Base-by-base conservation (phyloP, 2,888 invertebrate species). In the Heliconius sara region DNA sequence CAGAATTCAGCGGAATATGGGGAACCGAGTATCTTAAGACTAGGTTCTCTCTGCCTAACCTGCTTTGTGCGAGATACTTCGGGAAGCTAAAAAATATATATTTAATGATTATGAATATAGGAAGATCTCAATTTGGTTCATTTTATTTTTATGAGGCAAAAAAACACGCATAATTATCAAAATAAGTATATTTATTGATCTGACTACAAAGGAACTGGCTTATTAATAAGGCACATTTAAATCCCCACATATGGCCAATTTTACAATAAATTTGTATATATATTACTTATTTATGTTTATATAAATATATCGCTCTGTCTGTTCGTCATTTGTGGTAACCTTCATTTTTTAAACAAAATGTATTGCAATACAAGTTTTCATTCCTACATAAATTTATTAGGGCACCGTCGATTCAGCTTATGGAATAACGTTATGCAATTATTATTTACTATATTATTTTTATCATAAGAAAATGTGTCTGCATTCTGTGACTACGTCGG, bases 351-450 rank as follows among this genome's bases (percentile, higher is more conserved):
- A 47, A 10, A 10, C 39, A 68, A 39, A 65, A 7, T 19, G n/a
- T 39, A 39, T 39, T 22, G n/a, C 16, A 63, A 72, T 72, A 81
- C 74, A 81, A 68, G 60, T 74, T 60, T 66, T 71, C 67, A 74
- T 39, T 63, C 39, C 66, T 80, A 77, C 74, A 67, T 81, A 82
- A 78, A 79, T 76, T 79, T 78, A 82, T 78, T 78, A 88, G 91
- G 90, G 92, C 94, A 94, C 93, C 93, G 87, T 92, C 86, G 92
- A 94, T 93, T 93, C 94, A 94, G 93, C 94, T 91, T 90, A 89
- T 82, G 84, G 79, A 80, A 80, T 81, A 83, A 71, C 71, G 30
- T 30, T 66, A 67, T 30, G 34, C 10, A 67, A 30, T 67, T 22
- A 22, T 30, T 67, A 65, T 39, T 34, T 67, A 12, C 16, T 25